Evolutionary conservation across 2,113 vertebrate genomes (phyloP), one percentile per base, ranked within the genome.

Genomic region (Lepus timidus): DNA sequence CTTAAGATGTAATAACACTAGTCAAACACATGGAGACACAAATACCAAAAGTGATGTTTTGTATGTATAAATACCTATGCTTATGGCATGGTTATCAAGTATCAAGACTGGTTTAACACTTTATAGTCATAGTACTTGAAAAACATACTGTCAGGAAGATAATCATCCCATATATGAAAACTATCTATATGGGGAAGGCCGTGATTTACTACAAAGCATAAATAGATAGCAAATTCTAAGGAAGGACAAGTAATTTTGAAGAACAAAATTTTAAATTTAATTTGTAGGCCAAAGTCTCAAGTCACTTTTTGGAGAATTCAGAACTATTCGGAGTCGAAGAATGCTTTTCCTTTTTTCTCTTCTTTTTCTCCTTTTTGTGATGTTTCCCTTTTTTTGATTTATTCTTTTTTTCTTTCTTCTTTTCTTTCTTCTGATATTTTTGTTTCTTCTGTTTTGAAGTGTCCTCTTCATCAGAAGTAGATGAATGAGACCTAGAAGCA

Each of bases 341-440:
- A 95, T 98, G 98, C 4, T 98, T 98, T 81, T 98, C 98, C 97
- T 98, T 99, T 95, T 97, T 99, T 88, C 98, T 99, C 85, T 98
- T 98, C 96, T 98, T 99, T 75, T 98, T 98, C 79, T 98, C 98
- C 83, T 99, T 99, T 97, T 98, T 99, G 87, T 98, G 99, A 97
- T 98, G 98, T 89, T 99, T 99, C 79, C 98, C 98, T 95, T 98
- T 99, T 96, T 98, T 99, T 52, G 98, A 99, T 94, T 98, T 99
- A 93, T 27, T 98, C 89, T 98, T 99, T 97, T 99, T 99, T 95
- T 98, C 98, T 96, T 98, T 99, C 97, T 99, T 99, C 95, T 98
- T 99, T 97, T 99, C 99, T 98, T 99, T 99, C 97, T 99, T 99
- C 80, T 98, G 98, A 86, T 97, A 98, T 97, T 99, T 99, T 86